Evolutionary conservation across 1,140 invertebrate species (phyloP), one percentile per base, ranked within the genome.

Genomic region (Subanguina moxae): DNA sequence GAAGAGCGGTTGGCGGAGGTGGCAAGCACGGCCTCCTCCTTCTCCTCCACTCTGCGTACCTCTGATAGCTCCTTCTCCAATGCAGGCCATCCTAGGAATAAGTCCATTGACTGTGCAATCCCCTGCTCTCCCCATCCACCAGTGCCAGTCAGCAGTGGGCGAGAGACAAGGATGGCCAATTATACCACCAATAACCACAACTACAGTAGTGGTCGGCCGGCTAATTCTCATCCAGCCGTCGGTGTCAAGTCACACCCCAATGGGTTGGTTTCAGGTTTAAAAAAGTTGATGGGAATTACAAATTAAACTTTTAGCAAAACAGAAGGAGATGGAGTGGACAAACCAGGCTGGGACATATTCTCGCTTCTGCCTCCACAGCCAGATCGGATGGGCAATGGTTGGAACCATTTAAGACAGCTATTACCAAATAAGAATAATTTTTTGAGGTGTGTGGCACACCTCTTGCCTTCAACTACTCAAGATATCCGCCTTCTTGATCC

Each of bases 401-500:
- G 78, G 77, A 80, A 42, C 21, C 11, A 21, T 58, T 58, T 58
- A 21, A 11, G 9, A 11, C 57, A 13, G n/a, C 27, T 15, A 69
- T 11, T 27, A 3, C n/a, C 43, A 45, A 13, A 45, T n/a, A 45
- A 13, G n/a, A n/a, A 13, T 25, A 32, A 76, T 45, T 27, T 21
- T 78, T 77, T 63, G 58, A 80, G 78, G 78, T 19, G 75, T 80
- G 52, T 80, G 79, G 73, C 75, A 80, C 57, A 68, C 68, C 38
- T 68, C 72, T 9, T 65, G 65, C 59, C 65, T 80, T 8, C 78
- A 80, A 71, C 62, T 82, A 13, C 74, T 80, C 19, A 80, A 80
- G 64, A n/a, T 80, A 15, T 73, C 67, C 30, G 74, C 78, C 8
- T 80, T 82, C 67, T 68, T 80, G 42, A 63, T 80, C 13, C 64